A percentile compares a stretch with the other conserved stretches of the same genome.
Conservation (phyloP, 2,888 invertebrate genomes). For the Hirtodrosophila trivittata region DNA sequence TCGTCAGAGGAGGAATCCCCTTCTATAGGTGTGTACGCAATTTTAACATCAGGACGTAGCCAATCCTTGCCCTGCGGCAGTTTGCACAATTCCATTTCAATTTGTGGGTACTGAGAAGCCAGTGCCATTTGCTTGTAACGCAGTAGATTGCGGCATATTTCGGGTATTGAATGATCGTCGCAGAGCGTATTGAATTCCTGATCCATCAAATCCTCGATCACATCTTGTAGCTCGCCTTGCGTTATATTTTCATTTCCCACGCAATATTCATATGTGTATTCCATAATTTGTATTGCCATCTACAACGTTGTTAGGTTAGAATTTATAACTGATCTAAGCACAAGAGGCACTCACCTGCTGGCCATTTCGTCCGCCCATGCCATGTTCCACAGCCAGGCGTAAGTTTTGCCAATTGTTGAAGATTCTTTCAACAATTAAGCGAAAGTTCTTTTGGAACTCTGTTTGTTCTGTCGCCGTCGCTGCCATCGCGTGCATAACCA, state of each 20-base stretch:
- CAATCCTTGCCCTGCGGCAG: conserved; percentile 87
- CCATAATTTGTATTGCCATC: conserved; percentile 87
- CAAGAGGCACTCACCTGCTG: conserved; percentile 85
- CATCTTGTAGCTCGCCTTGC: conserved; percentile 86
- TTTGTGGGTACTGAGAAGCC: conserved; percentile 86
- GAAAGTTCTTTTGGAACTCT: conserved; percentile 84
- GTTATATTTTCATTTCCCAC: conserved; percentile 86
- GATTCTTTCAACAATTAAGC: conserved; percentile 87
- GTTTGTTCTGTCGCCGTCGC: conserved; percentile 51
- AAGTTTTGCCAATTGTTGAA: conserved; percentile 90
- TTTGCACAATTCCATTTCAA: conserved; percentile 86
- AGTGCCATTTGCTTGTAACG: conserved; percentile 86
- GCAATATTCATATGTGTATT: conserved; percentile 87
- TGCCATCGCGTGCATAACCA: conserved; percentile 60
- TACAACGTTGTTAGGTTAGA: conserved; percentile 81
- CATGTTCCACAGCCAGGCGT: conserved; percentile 89
- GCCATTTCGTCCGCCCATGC: conserved; percentile 89
- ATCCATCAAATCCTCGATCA: conserved; percentile 89
- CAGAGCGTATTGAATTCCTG: conserved; percentile 90
- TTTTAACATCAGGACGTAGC: conserved; percentile 85
- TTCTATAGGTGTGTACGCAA: conserved; percentile 66
- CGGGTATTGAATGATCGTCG: conserved; percentile 88
- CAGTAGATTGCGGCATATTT: conserved; percentile 86
- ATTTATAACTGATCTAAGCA: not conserved
- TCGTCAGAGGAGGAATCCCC: conserved; percentile 83